Evolutionary conservation across 2,888 invertebrate genomes (phyloP), one percentile per base, ranked within the genome.

Genomic region (Pterobdella sp.): DNA sequence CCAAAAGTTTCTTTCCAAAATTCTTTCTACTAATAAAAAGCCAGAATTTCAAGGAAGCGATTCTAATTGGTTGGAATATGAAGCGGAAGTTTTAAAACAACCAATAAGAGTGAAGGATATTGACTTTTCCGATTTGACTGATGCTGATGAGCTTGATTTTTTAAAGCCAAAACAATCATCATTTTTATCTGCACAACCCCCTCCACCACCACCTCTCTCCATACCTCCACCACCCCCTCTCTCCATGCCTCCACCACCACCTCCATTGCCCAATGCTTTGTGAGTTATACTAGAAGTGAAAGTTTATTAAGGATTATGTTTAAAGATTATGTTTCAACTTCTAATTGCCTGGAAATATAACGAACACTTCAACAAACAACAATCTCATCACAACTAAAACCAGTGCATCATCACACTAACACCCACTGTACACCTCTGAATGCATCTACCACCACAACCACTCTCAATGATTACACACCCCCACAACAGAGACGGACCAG

Each of bases 61-160:
- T n/a, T 35, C 52, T 32, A 26, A 60, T 34, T 71, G 71, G 71
- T 34, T 7, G 1, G 71, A n/a, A n/a, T 26, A 35, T 2, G 71
- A 71, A 34, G 34, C 22, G n/a, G 60, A 71, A 32, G 29, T 26
- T 14, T 29, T 37, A 10, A 63, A 37, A n/a, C 60, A 56, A 18
- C 71, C 72, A 2, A 73, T 78, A 77, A 87, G 94, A 68, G 86
- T 88, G 76, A 94, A 95, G 82, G 97, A 97, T 84, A 87, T 97
- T 80, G 97, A 98, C 84, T 98, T 98, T 84, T 93, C 93, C 22
- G 96, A 97, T 84, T 87, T 98, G 72, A 88, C 88, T 71, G 89
- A 89, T 37, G 92, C 92, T 73, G 94, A 96, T 78, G 96, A 96
- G 82, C 88, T 89, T 73, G 80, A 82, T 76, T 80, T 79, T 76